A percentile compares a stretch with the other conserved stretches of the same genome.
Evolutionary conservation across 2,888 invertebrate species (phyloP).

Genomic region (Ichneumoninae sp.): DNA sequence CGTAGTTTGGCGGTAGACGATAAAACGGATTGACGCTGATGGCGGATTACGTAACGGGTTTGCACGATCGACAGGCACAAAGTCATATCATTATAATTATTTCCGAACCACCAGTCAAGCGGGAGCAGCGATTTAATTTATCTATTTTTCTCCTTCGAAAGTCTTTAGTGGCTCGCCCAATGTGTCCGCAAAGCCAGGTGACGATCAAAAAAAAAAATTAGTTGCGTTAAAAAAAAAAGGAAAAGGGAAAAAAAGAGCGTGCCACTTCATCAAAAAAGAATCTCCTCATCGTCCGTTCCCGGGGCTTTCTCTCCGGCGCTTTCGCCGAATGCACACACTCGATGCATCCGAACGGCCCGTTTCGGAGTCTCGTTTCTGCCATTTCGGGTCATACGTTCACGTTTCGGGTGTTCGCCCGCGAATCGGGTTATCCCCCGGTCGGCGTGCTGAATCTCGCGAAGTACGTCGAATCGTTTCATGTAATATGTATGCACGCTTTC

Average conservation of each 20-base stretch:
- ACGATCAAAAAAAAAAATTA: not conserved
- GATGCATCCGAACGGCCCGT: constrained; percentile 41
- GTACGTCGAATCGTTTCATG: constrained; percentile 57
- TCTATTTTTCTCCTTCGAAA: not conserved
- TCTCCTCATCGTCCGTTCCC: constrained; percentile 8
- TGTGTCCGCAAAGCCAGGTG: not conserved
- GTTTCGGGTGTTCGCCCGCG: constrained; percentile 48
- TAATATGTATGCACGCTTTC: constrained; percentile 57
- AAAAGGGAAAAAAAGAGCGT: not conserved
- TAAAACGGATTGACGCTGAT: constrained; percentile 65
- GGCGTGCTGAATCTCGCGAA: constrained; percentile 40
- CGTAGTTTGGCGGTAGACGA: constrained; percentile 49
- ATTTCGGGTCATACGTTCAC: constrained; percentile 53
- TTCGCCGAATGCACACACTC: constrained; percentile 31
- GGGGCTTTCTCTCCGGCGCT: constrained; percentile 37
- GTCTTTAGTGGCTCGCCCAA: not conserved
- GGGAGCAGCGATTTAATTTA: not conserved
- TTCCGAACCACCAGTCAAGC: not conserved
- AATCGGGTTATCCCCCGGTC: constrained; percentile 52
- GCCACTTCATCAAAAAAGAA: constrained; percentile 18
- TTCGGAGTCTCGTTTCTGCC: constrained; percentile 31
- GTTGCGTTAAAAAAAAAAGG: not conserved
- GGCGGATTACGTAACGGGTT: constrained; percentile 51
- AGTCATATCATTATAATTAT: constrained; percentile 41
- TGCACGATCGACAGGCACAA: constrained; percentile 18